phyloP scores from a whole-genome alignment of 1,140 invertebrate genomes.

The Ceratoteleas bidentatus region DNA sequence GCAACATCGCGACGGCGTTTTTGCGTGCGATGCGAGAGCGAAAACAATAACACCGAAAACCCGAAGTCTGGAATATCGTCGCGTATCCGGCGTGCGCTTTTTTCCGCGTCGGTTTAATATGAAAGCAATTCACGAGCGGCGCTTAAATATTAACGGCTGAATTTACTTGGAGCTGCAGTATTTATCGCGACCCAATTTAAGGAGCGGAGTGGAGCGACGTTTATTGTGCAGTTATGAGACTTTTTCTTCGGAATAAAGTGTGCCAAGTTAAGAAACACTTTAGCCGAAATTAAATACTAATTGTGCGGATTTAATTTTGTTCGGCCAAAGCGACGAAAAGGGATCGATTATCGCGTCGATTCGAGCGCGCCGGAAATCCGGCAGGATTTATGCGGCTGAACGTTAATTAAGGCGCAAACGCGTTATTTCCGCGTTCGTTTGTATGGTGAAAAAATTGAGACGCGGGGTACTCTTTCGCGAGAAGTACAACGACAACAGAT shows the following conservation, averaged over 20 bases:
- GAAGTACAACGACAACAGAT: slow-evolving; percentile 2
- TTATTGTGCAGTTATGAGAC: not conserved
- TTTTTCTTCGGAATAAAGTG: not conserved
- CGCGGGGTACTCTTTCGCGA: not conserved
- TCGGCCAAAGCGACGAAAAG: not conserved
- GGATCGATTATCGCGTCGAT: not conserved
- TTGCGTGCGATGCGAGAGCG: not conserved
- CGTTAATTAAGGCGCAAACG: not conserved
- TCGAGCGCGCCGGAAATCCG: not conserved
- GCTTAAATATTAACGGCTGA: not conserved
- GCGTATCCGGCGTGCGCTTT: not conserved
- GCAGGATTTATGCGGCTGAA: not conserved
- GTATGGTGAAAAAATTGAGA: not conserved
- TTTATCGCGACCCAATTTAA: slow-evolving; percentile 12
- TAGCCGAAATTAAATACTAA: not conserved
- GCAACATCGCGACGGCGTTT: not conserved
- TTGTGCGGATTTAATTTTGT: not conserved
- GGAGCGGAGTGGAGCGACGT: not conserved
- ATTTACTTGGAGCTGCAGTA: slow-evolving; percentile 1
- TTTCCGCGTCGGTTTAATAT: not conserved
- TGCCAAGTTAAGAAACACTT: not conserved
- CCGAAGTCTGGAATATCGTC: not conserved
- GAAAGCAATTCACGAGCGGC: not conserved
- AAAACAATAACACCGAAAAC: not conserved
- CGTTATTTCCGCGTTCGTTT: not conserved